Percentiles rank a stretch among this genome's conserved stretches.
phyloP scores from a whole-genome alignment of 2,797 vertebrate species.

The Hozukius guyotensis region DNA sequence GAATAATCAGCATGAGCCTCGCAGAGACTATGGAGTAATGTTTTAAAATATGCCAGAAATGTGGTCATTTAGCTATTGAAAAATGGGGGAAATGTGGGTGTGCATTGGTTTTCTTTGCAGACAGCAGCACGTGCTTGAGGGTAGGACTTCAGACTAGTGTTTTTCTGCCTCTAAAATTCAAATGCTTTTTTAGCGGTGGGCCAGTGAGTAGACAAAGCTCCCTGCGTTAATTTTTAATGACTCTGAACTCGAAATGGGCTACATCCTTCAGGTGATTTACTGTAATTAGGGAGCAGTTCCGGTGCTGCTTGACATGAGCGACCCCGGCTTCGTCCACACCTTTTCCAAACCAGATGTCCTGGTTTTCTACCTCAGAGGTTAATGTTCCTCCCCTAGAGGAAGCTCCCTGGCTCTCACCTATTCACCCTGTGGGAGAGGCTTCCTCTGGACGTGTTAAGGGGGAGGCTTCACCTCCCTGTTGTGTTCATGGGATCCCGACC shows the following conservation, averaged over 20 bases:
- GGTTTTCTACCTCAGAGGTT: slow-evolving; percentile 4
- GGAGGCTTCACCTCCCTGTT: slow-evolving; percentile 44
- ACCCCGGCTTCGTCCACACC: slow-evolving; percentile 6
- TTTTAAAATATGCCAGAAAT: slow-evolving; percentile 38
- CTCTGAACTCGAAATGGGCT: slow-evolving; percentile 2
- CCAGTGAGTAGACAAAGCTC: not conserved
- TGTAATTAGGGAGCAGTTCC: not conserved
- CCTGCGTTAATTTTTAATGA: slow-evolving; percentile 17
- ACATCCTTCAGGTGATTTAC: slow-evolving; percentile 14
- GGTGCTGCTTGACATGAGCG: slow-evolving; percentile 5
- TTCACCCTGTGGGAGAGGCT: slow-evolving; percentile 58
- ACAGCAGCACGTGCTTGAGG: not conserved
- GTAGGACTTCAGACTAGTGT: not conserved
- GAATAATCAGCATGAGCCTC: slow-evolving; percentile 35
- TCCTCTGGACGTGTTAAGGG: slow-evolving; percentile 52
- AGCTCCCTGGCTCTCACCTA: slow-evolving; percentile 52
- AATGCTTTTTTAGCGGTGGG: not conserved
- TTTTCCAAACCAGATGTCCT: slow-evolving; percentile 5
- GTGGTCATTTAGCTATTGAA: not conserved
- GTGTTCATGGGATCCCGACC: slow-evolving; percentile 59
- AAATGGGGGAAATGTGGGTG: not conserved
- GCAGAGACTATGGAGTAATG: slow-evolving; percentile 1
- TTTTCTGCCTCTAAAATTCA: not conserved
- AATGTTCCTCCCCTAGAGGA: slow-evolving; percentile 40
- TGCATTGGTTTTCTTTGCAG: not conserved